Evolutionary conservation across 2,797 vertebrate species (phyloP).

Genomic region (Numenius phaeopus): DNA sequence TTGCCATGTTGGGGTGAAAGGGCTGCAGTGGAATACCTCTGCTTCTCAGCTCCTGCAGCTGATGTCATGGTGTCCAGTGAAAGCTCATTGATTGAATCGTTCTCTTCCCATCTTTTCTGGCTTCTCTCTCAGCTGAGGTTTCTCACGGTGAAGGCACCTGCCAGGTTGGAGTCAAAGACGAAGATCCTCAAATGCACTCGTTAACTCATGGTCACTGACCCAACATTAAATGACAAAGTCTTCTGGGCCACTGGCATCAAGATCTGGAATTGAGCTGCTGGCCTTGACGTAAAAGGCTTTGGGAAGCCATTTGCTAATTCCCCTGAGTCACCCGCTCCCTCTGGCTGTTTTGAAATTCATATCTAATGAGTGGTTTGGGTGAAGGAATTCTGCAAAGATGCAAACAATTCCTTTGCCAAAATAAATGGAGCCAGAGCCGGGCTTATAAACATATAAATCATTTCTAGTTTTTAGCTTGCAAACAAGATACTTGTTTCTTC

Average conservation of each 20-base stretch:
- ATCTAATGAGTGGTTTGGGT: conserved; percentile 70
- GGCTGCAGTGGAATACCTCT: not conserved
- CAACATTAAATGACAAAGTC: not conserved
- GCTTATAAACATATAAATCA: conserved; percentile 74
- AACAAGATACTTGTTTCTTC: conserved; percentile 55
- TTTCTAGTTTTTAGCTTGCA: conserved; percentile 64
- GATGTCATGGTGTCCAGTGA: rapidly evolving
- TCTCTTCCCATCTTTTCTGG: not conserved
- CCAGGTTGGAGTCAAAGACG: not conserved
- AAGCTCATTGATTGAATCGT: not conserved
- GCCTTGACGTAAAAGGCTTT: conserved; percentile 50
- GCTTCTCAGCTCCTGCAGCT: not conserved
- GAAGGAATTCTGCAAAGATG: conserved; percentile 70
- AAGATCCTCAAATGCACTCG: not conserved
- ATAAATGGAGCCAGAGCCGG: conserved; percentile 57
- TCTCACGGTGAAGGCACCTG: conserved; percentile 31
- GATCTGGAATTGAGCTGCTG: not conserved
- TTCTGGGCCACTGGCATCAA: conserved; percentile 6
- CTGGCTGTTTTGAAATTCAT: conserved; percentile 71
- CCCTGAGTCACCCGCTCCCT: conserved; percentile 58
- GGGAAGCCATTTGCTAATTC: conserved; percentile 65
- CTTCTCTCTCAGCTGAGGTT: not conserved
- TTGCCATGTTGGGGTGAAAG: not conserved
- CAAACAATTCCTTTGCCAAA: conserved; percentile 71
- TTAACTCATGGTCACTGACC: not conserved